Percentiles rank a stretch among this genome's conserved stretches.
phyloP scores from a whole-genome alignment of 2,888 invertebrate genomes.

The Timandra comae region DNA sequence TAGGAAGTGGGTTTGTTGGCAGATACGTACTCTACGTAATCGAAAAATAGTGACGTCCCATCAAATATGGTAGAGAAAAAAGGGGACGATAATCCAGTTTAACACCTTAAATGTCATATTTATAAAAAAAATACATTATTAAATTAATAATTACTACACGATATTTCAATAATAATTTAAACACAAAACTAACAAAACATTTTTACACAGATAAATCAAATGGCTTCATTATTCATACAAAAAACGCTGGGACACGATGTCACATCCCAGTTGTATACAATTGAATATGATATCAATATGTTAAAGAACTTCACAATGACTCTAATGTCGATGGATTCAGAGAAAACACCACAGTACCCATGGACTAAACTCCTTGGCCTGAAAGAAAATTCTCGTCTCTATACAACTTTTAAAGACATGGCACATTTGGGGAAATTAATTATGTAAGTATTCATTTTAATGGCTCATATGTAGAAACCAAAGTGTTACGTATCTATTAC shows the following conservation, averaged over 20 bases:
- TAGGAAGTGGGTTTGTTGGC: too few relatives aligned
- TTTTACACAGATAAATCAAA: slow-evolving; percentile 65
- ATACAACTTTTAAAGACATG: slow-evolving; percentile 39
- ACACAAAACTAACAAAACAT: too few relatives aligned
- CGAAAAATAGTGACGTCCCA: not conserved
- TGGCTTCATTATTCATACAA: slow-evolving; percentile 62
- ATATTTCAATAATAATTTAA: too few relatives aligned
- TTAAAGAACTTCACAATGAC: slow-evolving; percentile 46
- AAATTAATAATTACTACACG: too few relatives aligned
- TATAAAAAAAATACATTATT: too few relatives aligned
- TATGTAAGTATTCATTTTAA: too few relatives aligned
- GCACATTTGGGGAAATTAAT: slow-evolving; percentile 50
- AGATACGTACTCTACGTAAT: not conserved
- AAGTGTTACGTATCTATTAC: too few relatives aligned
- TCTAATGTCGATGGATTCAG: slow-evolving; percentile 30
- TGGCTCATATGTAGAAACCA: too few relatives aligned
- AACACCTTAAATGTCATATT: too few relatives aligned
- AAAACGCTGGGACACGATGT: slow-evolving; percentile 64
- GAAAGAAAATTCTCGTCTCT: slow-evolving; percentile 39
- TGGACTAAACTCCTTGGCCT: slow-evolving; percentile 46
- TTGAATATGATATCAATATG: slow-evolving; percentile 51
- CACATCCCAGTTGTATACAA: slow-evolving; percentile 46
- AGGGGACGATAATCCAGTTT: too few relatives aligned
- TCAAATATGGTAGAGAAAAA: too few relatives aligned
- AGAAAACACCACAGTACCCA: slow-evolving; percentile 25